Evolutionary conservation across 2,797 vertebrate genomes (phyloP), one percentile per base, ranked within the genome.

Genomic region (Sebastes matsubarae): DNA sequence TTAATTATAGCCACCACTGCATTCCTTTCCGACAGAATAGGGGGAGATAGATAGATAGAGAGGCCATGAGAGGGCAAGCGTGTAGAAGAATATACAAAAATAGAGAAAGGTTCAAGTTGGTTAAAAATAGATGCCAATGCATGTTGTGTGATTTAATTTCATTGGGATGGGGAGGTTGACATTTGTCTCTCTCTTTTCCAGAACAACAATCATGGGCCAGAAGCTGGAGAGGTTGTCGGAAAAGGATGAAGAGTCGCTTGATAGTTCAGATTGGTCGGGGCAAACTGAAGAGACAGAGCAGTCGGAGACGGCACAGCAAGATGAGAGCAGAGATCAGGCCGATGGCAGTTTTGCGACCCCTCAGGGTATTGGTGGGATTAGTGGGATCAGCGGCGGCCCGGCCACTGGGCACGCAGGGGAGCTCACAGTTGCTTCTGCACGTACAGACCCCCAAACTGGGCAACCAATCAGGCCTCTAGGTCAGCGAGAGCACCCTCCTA

Each of bases 1-100:
- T 94, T 95, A 96, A 96, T 95, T 93, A 92, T 96, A 96, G 95
- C 92, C 80, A 75, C 89, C 84, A 70, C 89, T 78, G 83, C 94
- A 93, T 96, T 95, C 95, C 94, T 92, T 38, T 70, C 67, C 68
- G 67, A 86, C 86, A 93, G 91, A 95, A 94, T 86, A 88, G 91
- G 74, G 65, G 83, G 84, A 81, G 92, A 94, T 71, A 91, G 84
- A 88, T 83, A 81, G 83, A 88, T 83, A 82, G 83, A 73, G 79
- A 83, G 77, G 76, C 64, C 71, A 81, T 68, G 46, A 25, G 68
- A 69, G 77, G 75, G 75, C 73, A 82, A 78, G 54, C 71, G 71
- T 58, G 73, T 55, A 70, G 70, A 72, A 73, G 59, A 83, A 84
- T 77, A 85, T 65, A 85, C 77, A 68, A 84, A 87, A 89, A 87